A percentile compares a stretch with the other conserved stretches of the same genome.
These are phyloP conservation scores for Murina feae DNA, from an alignment of 2,113 vertebrate species.

Conservation along the genomic window DNA sequence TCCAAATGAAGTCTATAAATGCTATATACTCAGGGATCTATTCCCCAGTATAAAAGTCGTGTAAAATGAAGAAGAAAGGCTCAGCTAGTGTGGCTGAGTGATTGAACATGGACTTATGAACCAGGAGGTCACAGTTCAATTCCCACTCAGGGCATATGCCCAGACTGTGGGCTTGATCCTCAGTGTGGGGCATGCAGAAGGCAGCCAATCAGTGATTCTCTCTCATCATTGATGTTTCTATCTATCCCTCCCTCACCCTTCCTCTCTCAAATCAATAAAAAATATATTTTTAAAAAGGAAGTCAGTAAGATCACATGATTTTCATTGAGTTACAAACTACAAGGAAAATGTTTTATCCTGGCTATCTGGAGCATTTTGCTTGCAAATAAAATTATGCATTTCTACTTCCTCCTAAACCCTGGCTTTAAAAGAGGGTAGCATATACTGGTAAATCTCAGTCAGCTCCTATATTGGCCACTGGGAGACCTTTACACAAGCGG, in stretches of 20 bases:
- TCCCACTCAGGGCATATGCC: too few relatives aligned
- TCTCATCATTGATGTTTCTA: too few relatives aligned
- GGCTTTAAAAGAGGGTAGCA: neutral
- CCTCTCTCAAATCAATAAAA: too few relatives aligned
- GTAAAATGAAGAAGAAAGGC: neutral
- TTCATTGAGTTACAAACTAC: conserved; percentile 35
- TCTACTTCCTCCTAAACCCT: conserved; percentile 4
- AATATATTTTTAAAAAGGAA: too few relatives aligned
- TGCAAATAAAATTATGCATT: conserved; percentile 16
- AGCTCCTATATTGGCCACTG: neutral
- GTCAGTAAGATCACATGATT: neutral
- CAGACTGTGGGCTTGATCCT: too few relatives aligned
- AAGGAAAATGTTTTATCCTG: conserved; percentile 33
- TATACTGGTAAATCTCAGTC: neutral
- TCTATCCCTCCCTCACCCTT: too few relatives aligned
- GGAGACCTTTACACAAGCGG: neutral
- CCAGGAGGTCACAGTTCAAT: too few relatives aligned
- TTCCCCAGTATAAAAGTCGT: neutral
- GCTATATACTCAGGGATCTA: neutral
- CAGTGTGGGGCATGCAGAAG: too few relatives aligned
- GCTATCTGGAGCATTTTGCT: conserved; percentile 36
- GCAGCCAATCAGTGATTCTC: too few relatives aligned
- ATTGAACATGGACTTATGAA: too few relatives aligned
- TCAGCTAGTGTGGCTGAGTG: too few relatives aligned
- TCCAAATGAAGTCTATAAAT: conserved; percentile 59